Base-by-base conservation (phyloP, 1,140 invertebrate species). In the Lasaia peninsularis region DNA sequence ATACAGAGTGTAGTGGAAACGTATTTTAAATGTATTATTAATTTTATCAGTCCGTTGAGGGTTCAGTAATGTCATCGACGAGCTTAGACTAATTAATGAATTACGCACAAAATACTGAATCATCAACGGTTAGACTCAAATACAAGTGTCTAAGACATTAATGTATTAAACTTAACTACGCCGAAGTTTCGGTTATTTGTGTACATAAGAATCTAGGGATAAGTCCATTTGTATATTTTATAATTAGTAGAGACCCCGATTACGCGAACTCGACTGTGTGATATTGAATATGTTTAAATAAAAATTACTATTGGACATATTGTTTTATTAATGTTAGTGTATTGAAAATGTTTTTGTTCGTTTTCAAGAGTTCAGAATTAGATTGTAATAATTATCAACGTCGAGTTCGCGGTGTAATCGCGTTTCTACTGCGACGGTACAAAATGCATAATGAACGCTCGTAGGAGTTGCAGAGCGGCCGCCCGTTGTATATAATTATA, bases 221-320 rank as follows among this genome's bases (percentile, higher is more conserved):
- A 69, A 64, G 55, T 60, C 69, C 60, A 67, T 64, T 73, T 82
- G 73, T 77, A 75, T 80, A 77, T 77, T 74, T 69, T 73, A 69
- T 63, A 63, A 59, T 49, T 40, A 50, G 74, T 80, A 80, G 79
- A 68, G 69, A 14, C 73, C n/a, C 71, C 79, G 79, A 78, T 78
- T 72, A 73, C 75, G 66, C 70, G 73, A 70, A 74, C 70, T 60
- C 61, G 52, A 34, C 33, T 12, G n/a, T 21, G 11, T 24, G 18
- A 37, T 53, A 57, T 56, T 59, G 6, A 55, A 52, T 14, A 14
- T 28, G 20, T 51, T 14, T 6, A 2, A 24, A 49, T 7, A n/a
- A n/a, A 51, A n/a, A 51, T n/a, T 9, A 51, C 20, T 12, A 28
- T 51, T 12, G 4, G 24, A 28, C 31, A 31, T 31, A 32, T 14